Percentiles rank a stretch among this genome's conserved stretches.
Evolutionary conservation across 2,113 vertebrate genomes (phyloP).

Genomic region (Thomomys bottae): DNA sequence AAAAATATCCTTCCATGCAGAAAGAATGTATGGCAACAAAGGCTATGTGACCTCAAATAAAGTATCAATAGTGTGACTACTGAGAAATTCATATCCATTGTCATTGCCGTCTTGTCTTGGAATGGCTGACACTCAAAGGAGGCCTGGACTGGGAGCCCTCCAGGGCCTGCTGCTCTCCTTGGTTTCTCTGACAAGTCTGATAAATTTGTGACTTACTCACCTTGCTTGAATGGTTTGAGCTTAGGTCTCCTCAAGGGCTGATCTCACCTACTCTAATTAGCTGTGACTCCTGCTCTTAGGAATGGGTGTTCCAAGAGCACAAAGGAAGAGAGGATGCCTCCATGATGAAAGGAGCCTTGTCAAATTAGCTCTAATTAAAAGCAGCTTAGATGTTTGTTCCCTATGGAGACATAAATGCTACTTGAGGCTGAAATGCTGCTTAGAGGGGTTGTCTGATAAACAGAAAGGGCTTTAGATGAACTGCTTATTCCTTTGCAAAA

Average conservation of each 20-base stretch:
- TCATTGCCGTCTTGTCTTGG: neutral
- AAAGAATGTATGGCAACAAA: neutral
- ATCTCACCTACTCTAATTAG: slow-evolving; percentile 35
- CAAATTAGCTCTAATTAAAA: slow-evolving; percentile 50
- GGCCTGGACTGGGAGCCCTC: neutral
- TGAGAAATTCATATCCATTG: neutral
- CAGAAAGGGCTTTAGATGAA: neutral
- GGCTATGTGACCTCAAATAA: neutral
- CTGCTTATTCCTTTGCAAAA: slow-evolving; percentile 22
- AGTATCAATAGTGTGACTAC: neutral
- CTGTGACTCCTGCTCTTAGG: neutral
- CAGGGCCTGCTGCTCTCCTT: neutral
- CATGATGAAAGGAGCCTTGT: slow-evolving; percentile 13
- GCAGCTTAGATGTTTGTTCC: neutral
- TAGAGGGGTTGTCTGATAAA: neutral
- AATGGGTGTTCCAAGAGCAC: neutral
- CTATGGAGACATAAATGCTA: slow-evolving; percentile 7
- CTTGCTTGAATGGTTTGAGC: neutral
- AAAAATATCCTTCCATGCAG: neutral
- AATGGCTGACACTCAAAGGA: neutral
- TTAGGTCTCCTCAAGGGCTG: neutral
- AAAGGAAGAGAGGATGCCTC: neutral
- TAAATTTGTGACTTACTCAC: neutral
- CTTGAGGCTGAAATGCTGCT: slow-evolving; percentile 27
- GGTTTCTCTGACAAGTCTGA: neutral